Evolutionary conservation across 2,888 invertebrate species (phyloP), one percentile per base, ranked within the genome.

Genomic region (Trichacis sp.): DNA sequence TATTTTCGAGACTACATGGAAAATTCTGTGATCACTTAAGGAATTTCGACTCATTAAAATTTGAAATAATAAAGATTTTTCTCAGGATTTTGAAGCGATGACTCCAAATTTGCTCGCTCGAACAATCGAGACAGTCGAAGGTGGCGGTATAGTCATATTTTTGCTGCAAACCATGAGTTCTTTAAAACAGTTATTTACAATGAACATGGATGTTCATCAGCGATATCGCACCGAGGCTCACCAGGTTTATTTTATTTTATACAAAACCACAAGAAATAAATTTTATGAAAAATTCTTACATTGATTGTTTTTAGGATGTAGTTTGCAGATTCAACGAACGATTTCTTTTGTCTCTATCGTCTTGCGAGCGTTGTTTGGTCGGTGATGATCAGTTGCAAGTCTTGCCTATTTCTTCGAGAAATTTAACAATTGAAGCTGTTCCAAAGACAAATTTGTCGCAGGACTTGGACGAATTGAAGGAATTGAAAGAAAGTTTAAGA

Each of bases 131-230:
- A 99, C 99, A 0, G 96, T 99, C 0, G 97, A 98, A 86, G 99
- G 98, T 17, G 96, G 96, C 54, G 96, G 96, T n/a, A 87, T 98
- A 0, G 90, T 99, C 55, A 91, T 98, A 48, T 88, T 99, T 64
- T 87, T 99, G 5, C 87, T 99, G 11, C 91, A 93, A 78, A 90
- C 93, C 0, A 88, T 99, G 79, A 88, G 89, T 56, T 98, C 98
- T 0, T 86, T 99, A 17, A 92, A 95, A 79, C 98, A 99, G 82
- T 87, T 99, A 2, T 98, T 95, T 82, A 94, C 98, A 0, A 93
- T 99, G 88, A 92, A 92, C 68, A 99, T 99, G 99, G 99, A 99
- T 87, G 97, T 99, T 1, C 99, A 99, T 87, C 91, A 95, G 69
- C 89, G 95, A 73, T 97, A 94, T 82, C 89, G 98, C 71, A 99